phyloP scores from a whole-genome alignment of 1,140 invertebrate genomes.

The Nasonia longicornis region DNA sequence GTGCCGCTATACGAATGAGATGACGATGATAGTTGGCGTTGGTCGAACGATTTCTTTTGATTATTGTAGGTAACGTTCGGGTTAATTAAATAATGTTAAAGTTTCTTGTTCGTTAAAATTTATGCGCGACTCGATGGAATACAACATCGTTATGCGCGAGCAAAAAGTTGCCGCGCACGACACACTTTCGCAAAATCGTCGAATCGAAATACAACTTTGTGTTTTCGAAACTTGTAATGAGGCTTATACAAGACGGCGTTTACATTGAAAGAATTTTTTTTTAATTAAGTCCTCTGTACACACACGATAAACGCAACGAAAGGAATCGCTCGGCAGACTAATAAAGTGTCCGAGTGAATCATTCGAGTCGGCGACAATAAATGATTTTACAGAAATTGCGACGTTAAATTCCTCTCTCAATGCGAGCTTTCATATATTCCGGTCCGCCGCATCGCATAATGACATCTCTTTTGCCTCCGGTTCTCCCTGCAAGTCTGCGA shows the following conservation, averaged over 20 bases:
- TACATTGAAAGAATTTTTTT: background rate
- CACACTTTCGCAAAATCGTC: background rate
- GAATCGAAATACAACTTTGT: no score
- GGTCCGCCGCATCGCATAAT: background rate
- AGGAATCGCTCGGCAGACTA: background rate
- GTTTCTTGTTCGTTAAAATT: no score
- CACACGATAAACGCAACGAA: background rate
- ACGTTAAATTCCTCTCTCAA: background rate
- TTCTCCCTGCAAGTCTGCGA: background rate
- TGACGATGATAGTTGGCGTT: background rate
- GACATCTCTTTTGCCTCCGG: background rate
- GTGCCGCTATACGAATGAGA: background rate
- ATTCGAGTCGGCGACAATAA: background rate
- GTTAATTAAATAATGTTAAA: no score
- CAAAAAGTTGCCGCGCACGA: background rate
- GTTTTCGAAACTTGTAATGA: background rate
- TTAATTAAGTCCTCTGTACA: background rate
- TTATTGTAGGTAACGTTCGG: no score
- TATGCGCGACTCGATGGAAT: no score
- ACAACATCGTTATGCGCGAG: no score
- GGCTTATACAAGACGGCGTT: background rate
- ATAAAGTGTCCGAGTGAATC: background rate
- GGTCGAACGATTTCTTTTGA: background rate
- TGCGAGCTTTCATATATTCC: conserved; percentile 4
- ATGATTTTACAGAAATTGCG: background rate